Percentiles rank a stretch among this genome's conserved stretches.
Conservation (phyloP, 1,140 invertebrate genomes). For the Drosophila eugracilis region DNA sequence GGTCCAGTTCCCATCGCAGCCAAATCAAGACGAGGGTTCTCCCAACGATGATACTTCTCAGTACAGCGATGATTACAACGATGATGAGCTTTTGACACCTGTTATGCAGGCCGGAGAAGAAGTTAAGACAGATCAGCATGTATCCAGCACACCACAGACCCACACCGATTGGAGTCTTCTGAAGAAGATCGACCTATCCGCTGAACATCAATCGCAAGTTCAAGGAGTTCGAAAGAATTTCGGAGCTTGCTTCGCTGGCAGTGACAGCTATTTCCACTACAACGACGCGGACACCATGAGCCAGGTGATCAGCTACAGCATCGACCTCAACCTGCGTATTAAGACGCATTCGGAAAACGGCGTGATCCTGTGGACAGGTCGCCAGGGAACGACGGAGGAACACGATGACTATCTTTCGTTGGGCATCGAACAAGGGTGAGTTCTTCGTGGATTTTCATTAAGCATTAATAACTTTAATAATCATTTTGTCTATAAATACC, state of each 20-base stretch:
- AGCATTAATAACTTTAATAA: no score
- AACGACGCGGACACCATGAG: conserved; percentile 92
- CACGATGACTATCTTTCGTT: conserved; percentile 94
- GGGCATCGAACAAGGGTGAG: conserved; percentile 91
- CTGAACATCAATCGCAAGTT: conserved; percentile 67
- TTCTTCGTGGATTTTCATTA: conserved; percentile 60
- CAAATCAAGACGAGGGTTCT: neutral
- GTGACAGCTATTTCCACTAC: conserved; percentile 88
- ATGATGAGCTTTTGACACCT: conserved; percentile 60
- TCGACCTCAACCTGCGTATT: conserved; percentile 83
- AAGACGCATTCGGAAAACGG: conserved; percentile 86
- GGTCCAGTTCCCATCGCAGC: conserved; percentile 10
- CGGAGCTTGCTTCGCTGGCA: conserved; percentile 89
- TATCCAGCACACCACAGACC: conserved; percentile 62
- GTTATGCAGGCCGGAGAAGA: conserved; percentile 38
- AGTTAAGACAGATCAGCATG: conserved; percentile 3
- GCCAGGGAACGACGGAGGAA: conserved; percentile 87
- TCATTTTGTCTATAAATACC: conserved; percentile 43
- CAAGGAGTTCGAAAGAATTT: conserved; percentile 76
- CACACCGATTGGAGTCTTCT: conserved; percentile 81
- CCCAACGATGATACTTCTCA: conserved; percentile 9
- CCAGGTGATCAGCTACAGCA: conserved; percentile 84
- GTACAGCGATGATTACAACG: conserved; percentile 55
- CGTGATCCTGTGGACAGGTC: conserved; percentile 95
- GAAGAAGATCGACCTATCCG: conserved; percentile 76